Evolutionary conservation across 2,888 invertebrate species (phyloP).

Genomic region (Junonia oenone): DNA sequence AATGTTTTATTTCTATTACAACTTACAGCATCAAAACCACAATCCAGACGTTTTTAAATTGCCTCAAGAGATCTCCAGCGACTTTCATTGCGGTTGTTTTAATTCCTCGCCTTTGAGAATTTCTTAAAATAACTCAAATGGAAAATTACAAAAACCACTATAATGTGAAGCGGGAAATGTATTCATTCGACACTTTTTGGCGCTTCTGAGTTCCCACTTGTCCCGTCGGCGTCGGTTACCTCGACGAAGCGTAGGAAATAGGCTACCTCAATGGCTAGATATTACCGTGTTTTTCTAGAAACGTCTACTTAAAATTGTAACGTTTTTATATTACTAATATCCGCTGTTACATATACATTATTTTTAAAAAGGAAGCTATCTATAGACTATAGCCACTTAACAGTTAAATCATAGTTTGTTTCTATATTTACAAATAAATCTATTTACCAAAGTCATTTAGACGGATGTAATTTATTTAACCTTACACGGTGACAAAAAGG

Average conservation of each 20-base stretch:
- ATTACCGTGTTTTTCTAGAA: not conserved
- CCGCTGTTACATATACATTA: too few species aligned
- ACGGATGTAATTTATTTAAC: too few species aligned
- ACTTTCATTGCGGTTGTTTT: not conserved
- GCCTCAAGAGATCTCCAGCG: not conserved
- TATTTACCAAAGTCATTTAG: too few species aligned
- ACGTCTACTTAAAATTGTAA: not conserved
- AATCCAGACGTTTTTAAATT: not conserved
- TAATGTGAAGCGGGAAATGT: not conserved
- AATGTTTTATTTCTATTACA: not conserved
- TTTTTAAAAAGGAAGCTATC: too few species aligned
- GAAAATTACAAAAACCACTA: constrained; percentile 1
- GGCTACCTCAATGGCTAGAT: not conserved
- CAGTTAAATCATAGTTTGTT: too few species aligned
- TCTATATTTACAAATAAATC: too few species aligned
- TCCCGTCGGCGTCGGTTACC: not conserved
- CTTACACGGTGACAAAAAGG: too few species aligned
- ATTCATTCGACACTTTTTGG: constrained; percentile 3
- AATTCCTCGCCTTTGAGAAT: not conserved
- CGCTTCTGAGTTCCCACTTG: not conserved
- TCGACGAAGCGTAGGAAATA: not conserved
- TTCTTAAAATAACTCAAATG: constrained; percentile 1
- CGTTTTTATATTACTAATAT: too few species aligned
- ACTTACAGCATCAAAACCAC: not conserved
- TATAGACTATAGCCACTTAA: too few species aligned